Conservation (phyloP, 2,797 vertebrate species). For the Uromys caudimaculatus region DNA sequence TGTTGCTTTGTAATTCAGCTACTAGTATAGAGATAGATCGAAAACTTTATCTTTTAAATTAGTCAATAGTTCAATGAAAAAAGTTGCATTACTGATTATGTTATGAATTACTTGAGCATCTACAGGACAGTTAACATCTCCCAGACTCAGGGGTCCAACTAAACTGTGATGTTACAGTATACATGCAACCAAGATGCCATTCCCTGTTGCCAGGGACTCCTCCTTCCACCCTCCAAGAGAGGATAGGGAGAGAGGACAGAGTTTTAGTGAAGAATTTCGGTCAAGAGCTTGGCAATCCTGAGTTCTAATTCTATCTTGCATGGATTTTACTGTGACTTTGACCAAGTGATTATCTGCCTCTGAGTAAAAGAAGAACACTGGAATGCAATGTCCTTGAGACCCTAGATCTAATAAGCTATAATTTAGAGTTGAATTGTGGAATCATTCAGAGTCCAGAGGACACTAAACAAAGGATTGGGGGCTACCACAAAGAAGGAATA, state of each 20-base stretch:
- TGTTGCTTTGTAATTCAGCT: conserved; percentile 37
- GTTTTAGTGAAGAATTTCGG: not conserved
- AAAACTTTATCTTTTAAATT: conserved; percentile 8
- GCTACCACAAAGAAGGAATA: not conserved
- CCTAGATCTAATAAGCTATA: not conserved
- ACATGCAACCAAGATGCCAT: not conserved
- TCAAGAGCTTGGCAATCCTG: not conserved
- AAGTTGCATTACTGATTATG: conserved; percentile 4
- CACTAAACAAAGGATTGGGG: not conserved
- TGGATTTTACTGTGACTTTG: not conserved
- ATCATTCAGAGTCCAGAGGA: not conserved
- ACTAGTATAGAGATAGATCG: not conserved
- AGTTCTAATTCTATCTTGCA: not conserved
- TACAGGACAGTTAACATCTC: not conserved
- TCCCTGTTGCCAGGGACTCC: not conserved
- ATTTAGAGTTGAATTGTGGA: not conserved
- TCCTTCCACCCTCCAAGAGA: not conserved
- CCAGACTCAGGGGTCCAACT: not conserved
- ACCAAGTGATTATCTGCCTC: not conserved
- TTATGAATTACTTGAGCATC: not conserved
- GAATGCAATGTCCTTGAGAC: not conserved
- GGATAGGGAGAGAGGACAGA: not conserved
- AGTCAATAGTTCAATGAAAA: not conserved
- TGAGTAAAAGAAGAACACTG: not conserved
- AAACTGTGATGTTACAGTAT: not conserved